A percentile compares a stretch with the other conserved stretches of the same genome.
Evolutionary conservation across 2,797 vertebrate species (phyloP).

Genomic region (Mormyrus hasselquistii): DNA sequence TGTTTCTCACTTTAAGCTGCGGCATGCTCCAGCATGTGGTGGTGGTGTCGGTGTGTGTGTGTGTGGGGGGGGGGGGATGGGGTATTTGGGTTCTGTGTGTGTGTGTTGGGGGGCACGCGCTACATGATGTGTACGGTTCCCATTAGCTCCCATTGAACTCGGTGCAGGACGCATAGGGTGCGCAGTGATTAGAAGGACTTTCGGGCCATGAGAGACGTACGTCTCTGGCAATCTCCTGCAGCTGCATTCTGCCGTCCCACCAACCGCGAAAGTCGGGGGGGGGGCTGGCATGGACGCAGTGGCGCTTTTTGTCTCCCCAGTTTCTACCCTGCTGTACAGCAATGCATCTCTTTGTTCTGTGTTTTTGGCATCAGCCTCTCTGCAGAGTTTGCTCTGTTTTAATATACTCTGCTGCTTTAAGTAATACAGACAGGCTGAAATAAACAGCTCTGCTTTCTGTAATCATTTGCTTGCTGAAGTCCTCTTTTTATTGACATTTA

Average conservation of each 20-base stretch:
- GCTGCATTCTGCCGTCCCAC: neutral
- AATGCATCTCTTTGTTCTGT: neutral
- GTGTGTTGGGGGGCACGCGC: neutral
- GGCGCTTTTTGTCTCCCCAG: neutral
- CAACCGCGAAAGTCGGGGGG: neutral
- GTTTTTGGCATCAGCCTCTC: neutral
- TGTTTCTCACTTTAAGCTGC: neutral
- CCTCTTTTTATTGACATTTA: conserved; percentile 7
- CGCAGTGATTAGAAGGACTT: neutral
- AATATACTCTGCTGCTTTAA: conserved; percentile 1
- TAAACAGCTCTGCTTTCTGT: conserved; percentile 20
- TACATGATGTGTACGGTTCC: neutral
- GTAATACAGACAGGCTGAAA: conserved; percentile 2
- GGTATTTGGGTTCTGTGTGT: neutral
- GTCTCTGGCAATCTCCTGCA: neutral
- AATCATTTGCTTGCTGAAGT: neutral
- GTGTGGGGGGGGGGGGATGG: no score
- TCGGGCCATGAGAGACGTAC: neutral
- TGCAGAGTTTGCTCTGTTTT: conserved; percentile 3
- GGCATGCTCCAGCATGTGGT: neutral
- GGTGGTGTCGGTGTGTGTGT: neutral
- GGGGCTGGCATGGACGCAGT: neutral
- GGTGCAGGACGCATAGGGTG: neutral
- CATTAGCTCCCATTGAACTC: neutral
- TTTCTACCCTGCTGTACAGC: neutral